Percentiles rank a stretch among this genome's conserved stretches.
Conservation (phyloP, 2,797 vertebrate species). For the Benthosema pterotum region DNA sequence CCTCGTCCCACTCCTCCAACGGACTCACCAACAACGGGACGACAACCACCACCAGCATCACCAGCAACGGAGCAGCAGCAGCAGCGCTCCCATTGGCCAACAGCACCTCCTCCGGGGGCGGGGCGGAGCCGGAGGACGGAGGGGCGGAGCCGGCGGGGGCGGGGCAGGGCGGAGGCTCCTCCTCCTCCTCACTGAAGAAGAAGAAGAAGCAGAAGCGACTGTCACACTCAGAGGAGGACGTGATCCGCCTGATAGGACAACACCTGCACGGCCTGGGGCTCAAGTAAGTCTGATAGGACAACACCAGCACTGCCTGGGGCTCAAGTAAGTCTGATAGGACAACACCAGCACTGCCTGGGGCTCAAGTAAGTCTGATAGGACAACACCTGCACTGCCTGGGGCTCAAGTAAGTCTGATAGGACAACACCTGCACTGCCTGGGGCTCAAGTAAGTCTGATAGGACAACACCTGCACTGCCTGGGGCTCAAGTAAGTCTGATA, state of each 20-base stretch:
- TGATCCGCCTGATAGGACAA: conserved; percentile 98
- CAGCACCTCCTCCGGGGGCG: conserved; percentile 67
- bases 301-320: too few species aligned
- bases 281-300: conserved; percentile 99
- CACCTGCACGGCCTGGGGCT: conserved; percentile 96
- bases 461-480: too few species aligned
- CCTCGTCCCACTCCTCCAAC: conserved; percentile 69
- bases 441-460: too few species aligned
- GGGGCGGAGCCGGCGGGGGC: too few species aligned
- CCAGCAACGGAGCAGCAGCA: conserved; percentile 83
- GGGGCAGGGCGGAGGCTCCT: too few species aligned
- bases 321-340: too few species aligned
- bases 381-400: too few species aligned
- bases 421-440: too few species aligned
- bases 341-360: too few species aligned
- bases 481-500: too few species aligned
- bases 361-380: too few species aligned
- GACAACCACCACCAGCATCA: conserved; percentile 40
- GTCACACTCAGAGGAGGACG: conserved; percentile 96
- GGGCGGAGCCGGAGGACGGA: conserved; percentile 68
- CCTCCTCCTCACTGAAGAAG: conserved; percentile 85
- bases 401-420: too few species aligned
- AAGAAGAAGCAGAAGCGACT: conserved; percentile 98
- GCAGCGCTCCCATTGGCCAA: conserved; percentile 21
- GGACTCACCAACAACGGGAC: conserved; percentile 78